Evolutionary conservation across 2,888 invertebrate species (phyloP).

Genomic region (Acronicta leporina): DNA sequence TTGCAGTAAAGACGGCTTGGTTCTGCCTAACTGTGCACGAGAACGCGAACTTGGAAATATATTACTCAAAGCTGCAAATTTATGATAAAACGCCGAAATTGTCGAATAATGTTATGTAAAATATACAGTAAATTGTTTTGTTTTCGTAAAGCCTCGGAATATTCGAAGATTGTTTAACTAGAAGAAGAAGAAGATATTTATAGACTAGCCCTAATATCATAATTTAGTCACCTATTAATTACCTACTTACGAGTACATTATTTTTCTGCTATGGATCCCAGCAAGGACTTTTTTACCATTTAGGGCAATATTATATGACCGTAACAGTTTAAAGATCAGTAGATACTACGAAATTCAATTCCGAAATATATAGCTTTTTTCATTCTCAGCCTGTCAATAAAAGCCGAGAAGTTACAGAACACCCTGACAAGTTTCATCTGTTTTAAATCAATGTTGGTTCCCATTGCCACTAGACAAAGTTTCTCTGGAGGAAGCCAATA

Average conservation of each 20-base stretch:
- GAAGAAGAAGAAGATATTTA: no score
- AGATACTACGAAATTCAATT: no score
- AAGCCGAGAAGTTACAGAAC: constrained; percentile 51
- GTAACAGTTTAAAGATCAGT: no score
- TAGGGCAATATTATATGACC: no score
- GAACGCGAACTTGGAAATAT: constrained; percentile 33
- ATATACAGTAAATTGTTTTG: not conserved
- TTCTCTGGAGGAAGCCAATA: constrained; percentile 72
- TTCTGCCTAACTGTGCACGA: constrained; percentile 46
- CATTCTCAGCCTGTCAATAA: constrained; percentile 37
- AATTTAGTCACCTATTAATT: no score
- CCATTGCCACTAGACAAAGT: constrained; percentile 68
- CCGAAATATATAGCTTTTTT: constrained; percentile 14
- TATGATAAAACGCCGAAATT: constrained; percentile 35
- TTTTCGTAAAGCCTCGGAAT: no score
- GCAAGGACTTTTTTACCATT: no score
- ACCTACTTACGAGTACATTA: no score
- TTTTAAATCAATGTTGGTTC: constrained; percentile 74
- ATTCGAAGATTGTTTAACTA: no score
- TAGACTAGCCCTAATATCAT: no score
- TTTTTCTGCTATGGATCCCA: no score
- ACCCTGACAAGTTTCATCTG: constrained; percentile 58
- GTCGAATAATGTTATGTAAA: constrained; percentile 1
- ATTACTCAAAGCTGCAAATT: constrained; percentile 32
- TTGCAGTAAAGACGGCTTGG: constrained; percentile 48